A percentile compares a stretch with the other conserved stretches of the same genome.
Evolutionary conservation across 2,888 invertebrate species (phyloP).

Genomic region (Metalampra italica): DNA sequence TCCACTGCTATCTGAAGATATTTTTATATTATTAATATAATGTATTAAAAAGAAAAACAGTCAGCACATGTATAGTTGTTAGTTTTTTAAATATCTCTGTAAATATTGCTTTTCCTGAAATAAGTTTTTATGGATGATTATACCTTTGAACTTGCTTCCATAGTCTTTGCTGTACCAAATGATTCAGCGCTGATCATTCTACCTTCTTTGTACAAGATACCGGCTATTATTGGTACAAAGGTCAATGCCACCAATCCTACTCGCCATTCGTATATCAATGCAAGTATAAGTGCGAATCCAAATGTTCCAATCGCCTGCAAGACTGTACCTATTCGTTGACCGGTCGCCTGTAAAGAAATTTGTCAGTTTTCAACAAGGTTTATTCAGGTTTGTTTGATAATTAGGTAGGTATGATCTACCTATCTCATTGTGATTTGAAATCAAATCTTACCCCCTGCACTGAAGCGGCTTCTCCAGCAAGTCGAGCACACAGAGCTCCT

Average conservation of each 20-base stretch:
- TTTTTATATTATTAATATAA: not conserved
- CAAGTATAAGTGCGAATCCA: constrained; percentile 80
- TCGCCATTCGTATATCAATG: constrained; percentile 86
- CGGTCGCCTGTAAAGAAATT: constrained; percentile 80
- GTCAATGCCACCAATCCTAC: constrained; percentile 85
- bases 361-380: too few species aligned
- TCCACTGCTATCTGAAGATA: constrained; percentile 82
- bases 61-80: too few species aligned
- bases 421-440: not conserved
- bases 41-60: too few species aligned
- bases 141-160: constrained; percentile 86
- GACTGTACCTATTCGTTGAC: constrained; percentile 87
- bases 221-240: constrained; percentile 84
- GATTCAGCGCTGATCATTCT: constrained; percentile 82
- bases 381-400: too few species aligned
- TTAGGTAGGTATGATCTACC: too few species aligned
- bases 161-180: constrained; percentile 81
- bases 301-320: constrained; percentile 86
- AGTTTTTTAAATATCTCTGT: too few species aligned
- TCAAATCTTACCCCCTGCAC: constrained; percentile 84
- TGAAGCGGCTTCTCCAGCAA: constrained; percentile 87
- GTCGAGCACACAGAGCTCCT: constrained; percentile 84
- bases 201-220: constrained; percentile 83
- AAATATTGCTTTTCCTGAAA: too few species aligned
- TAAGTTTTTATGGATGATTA: not conserved